Evolutionary conservation across 2,888 invertebrate genomes (phyloP).

Genomic region (Campoplex nolae): DNA sequence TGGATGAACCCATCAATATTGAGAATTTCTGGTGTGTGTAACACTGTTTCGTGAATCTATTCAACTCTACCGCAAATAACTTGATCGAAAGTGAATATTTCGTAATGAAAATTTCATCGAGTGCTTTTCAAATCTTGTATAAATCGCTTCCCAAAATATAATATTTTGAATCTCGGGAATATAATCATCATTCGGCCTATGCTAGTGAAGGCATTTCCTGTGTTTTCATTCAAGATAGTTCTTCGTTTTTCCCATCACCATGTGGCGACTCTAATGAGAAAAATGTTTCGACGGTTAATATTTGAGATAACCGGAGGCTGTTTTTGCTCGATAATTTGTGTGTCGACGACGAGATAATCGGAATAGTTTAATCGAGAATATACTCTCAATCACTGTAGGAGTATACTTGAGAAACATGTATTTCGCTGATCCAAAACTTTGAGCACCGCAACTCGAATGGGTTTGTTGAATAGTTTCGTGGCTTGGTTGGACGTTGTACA

Average conservation of each 20-base stretch:
- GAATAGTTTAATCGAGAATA: background rate
- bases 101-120: too few species aligned
- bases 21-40: too few species aligned
- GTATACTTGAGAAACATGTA: background rate
- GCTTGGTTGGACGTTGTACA: background rate
- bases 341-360: background rate
- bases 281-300: background rate
- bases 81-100: too few species aligned
- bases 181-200: too few species aligned
- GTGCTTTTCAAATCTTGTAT: too few species aligned
- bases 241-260: background rate
- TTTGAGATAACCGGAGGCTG: background rate
- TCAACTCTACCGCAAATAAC: too few species aligned
- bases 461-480: background rate
- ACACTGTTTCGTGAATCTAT: too few species aligned
- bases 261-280: background rate
- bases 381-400: background rate
- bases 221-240: background rate
- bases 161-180: too few species aligned
- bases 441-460: background rate
- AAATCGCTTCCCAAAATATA: too few species aligned
- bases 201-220: background rate
- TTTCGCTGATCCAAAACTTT: background rate
- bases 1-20: too few species aligned
- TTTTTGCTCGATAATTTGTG: background rate